Base-by-base conservation (phyloP, 2,888 invertebrate species). In the Podotricha telesiphe region DNA sequence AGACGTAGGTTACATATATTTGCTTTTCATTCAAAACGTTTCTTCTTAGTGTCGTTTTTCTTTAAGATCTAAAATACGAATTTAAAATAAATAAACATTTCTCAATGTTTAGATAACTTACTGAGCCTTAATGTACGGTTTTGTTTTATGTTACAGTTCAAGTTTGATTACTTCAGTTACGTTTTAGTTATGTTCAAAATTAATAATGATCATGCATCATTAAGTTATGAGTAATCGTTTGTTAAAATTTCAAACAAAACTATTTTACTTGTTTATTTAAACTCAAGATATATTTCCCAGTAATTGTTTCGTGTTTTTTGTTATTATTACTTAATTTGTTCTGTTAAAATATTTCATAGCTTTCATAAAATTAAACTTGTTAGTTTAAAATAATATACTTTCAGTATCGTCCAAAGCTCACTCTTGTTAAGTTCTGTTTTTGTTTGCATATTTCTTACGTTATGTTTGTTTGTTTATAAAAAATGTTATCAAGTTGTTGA, bases 121-220 rank as follows among this genome's bases (percentile, higher is more conserved):
- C 34, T 62, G 62, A 66, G 88, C 89, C 93, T 93, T 91, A 92
- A 93, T 92, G 89, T 82, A 87, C 91, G 91, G 91, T 86, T 80
- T 86, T 88, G 86, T 86, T 87, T 81, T 80, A 79, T 74, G 76
- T 77, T 74, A 45, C 40, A 61, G 65, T 69, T 81, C 77, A 77
- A 79, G 83, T 86, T 87, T 73, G 53, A 69, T 71, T 70, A 71
- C 73, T 77, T 78, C 77, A 81, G 85, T 85, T 78, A 75, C 77
- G 78, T 84, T 84, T 48, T 69, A 40, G 47, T 42, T 45, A 67
- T 64, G 58, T 55, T 67, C n/a, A n/a, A n/a, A n/a, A 22, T 66
- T 66, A 58, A 59, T 72, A 51, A 37, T n/a, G n/a, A n/a, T n/a
- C 34, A 40, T 59, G 45, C 34, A 17, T 22, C 28, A 34, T 65